Base-by-base conservation (phyloP, 2,797 vertebrate genomes). In the Siniperca obscura region DNA sequence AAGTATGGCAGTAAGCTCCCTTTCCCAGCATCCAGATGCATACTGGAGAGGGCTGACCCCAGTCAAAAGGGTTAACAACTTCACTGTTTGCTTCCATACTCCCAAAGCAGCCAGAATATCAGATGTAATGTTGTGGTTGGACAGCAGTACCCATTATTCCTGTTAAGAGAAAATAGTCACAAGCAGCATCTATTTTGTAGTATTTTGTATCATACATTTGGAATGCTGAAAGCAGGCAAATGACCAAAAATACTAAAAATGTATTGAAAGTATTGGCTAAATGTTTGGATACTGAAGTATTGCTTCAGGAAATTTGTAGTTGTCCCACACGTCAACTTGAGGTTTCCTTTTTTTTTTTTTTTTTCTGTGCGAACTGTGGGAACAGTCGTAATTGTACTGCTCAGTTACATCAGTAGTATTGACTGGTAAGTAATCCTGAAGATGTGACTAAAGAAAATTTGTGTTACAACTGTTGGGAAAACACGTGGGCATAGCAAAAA, bases 1-100 rank as follows among this genome's bases (percentile, higher is more conserved):
- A 91, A 92, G 88, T 94, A 93, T 84, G 91, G 92, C 74, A 64
- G 36, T 70, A 30, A 61, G 76, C 74, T 82, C 42, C 76, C 61
- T 90, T 92, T 92, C 87, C 87, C 87, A 91, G 82, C 77, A 71
- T 85, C 74, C 69, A 80, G 64, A 77, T 71, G 6, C 80, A 79
- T 76, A 78, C 42, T 74, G 68, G 13, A 72, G 81, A 81, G 74
- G 64, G 71, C 19, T 82, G 78, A 89, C 80, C 88, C 48, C 56
- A 59, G 76, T 72, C 55, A 67, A 13, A 85, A 57, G 52, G 80
- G 80, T 77, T 68, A 68, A 67, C 68, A 75, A 85, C 73, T 25
- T 76, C 7, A 46, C 68, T 70, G 80, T 78, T 89, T 86, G 61
- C 44, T 84, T 87, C 80, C 53, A 50, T 69, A 80, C 71, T 90